These are phyloP conservation scores for Oxytorus armatus DNA, from an alignment of 2,888 invertebrate genomes.

Conservation along the genomic window DNA sequence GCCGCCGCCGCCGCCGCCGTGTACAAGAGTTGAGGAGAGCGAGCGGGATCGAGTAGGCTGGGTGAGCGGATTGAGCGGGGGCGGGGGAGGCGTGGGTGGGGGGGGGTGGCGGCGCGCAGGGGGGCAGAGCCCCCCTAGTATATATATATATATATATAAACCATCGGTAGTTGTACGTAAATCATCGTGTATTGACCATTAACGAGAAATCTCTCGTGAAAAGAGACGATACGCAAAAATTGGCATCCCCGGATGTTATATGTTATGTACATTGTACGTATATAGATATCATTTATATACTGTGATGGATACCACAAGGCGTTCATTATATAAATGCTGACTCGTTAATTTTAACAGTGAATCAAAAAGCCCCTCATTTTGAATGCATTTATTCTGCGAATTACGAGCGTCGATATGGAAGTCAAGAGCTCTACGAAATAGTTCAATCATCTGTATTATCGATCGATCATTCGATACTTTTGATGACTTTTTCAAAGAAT, in stretches of 20 bases:
- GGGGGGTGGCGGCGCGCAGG: no score
- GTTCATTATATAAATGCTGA: not conserved
- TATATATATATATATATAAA: not conserved
- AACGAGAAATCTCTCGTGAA: conserved; percentile 19
- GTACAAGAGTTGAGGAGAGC: no score
- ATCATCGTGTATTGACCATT: conserved; percentile 38
- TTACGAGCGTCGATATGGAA: not conserved
- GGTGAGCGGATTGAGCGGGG: no score
- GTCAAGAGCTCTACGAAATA: conserved; percentile 11
- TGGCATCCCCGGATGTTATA: not conserved
- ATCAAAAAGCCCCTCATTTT: conserved; percentile 13
- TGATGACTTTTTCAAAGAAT: not conserved
- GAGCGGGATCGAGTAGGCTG: no score
- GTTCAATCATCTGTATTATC: not conserved
- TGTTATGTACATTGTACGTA: not conserved
- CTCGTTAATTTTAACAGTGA: conserved; percentile 30
- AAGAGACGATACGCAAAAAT: conserved; percentile 14
- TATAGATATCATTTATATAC: not conserved
- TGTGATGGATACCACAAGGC: conserved; percentile 14
- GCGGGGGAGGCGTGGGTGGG: no score
- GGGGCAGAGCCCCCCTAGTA: no score
- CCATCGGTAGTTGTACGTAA: conserved; percentile 14
- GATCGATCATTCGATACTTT: not conserved
- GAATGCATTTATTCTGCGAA: not conserved
- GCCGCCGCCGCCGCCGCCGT: no score